A percentile compares a stretch with the other conserved stretches of the same genome.
These are phyloP conservation scores for Nymphalis urticae DNA, from an alignment of 2,888 invertebrate genomes.

Conservation along the genomic window DNA sequence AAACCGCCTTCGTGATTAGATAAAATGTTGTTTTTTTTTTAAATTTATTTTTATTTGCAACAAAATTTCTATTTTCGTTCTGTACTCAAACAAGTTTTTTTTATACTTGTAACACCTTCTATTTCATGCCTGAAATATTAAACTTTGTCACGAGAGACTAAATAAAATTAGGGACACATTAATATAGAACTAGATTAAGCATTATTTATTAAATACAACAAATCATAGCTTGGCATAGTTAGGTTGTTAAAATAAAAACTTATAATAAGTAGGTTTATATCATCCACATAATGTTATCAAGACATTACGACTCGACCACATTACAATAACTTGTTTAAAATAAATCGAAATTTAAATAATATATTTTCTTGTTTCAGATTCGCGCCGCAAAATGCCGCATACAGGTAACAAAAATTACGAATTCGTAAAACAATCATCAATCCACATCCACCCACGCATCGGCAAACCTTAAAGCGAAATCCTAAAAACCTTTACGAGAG, in stretches of 20 bases:
- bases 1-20: conserved; percentile 34
- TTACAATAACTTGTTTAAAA: conserved; percentile 8
- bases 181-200: too few species aligned
- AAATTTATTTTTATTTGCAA: conserved; percentile 24
- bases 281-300: not conserved
- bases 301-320: too few species aligned
- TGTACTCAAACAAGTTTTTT: conserved; percentile 12
- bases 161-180: not conserved
- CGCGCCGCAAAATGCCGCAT: conserved; percentile 63
- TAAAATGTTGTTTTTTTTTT: conserved; percentile 25
- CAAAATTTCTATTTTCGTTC: conserved; percentile 30
- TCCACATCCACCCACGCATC: conserved; percentile 37
- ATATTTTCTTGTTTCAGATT: conserved; percentile 45
- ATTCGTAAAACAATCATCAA: conserved; percentile 30
- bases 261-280: not conserved
- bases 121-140: conserved; percentile 19
- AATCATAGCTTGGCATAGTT: too few species aligned
- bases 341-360: conserved; percentile 17
- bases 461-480: conserved; percentile 39
- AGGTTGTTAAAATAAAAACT: not conserved
- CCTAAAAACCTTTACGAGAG: conserved; percentile 37
- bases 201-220: too few species aligned
- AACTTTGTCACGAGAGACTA: conserved; percentile 24
- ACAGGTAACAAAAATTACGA: conserved; percentile 57
- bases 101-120: conserved; percentile 23